phyloP scores from a whole-genome alignment of 2,113 vertebrate genomes.

The Alligator mississippiensis region DNA sequence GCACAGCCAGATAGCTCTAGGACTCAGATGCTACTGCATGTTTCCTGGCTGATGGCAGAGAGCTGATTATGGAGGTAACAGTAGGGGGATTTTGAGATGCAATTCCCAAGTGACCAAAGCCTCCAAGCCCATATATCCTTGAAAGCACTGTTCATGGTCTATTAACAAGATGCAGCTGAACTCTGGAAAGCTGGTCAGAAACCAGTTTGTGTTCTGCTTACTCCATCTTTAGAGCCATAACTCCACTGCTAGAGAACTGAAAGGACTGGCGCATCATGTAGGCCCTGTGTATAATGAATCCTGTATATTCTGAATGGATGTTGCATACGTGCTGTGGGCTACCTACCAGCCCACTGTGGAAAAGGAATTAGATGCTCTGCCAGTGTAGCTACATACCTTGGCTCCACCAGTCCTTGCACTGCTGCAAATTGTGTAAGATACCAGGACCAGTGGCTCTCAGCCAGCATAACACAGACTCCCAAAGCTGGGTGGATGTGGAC shows the following conservation, averaged over 20 bases:
- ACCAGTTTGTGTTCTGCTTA: background rate
- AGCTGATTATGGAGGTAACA: background rate
- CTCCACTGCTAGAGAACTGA: background rate
- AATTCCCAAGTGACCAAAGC: background rate
- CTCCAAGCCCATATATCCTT: background rate
- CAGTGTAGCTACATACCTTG: conserved; percentile 69
- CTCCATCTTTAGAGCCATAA: background rate
- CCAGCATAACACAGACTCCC: conserved; percentile 73
- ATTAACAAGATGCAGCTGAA: background rate
- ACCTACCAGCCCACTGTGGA: background rate
- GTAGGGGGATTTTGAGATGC: background rate
- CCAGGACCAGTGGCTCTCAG: conserved; percentile 29
- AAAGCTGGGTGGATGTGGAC: conserved; percentile 52
- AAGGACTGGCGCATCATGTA: background rate
- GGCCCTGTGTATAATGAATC: background rate
- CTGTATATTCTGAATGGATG: background rate
- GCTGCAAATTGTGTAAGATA: conserved; percentile 69
- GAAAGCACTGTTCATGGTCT: background rate
- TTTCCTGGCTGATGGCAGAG: background rate
- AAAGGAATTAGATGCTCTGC: fast-evolving
- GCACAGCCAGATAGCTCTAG: background rate
- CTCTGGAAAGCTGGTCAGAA: background rate
- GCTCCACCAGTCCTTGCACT: conserved; percentile 69
- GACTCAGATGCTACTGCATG: background rate
- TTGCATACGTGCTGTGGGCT: background rate